Conservation (phyloP, 2,797 vertebrate species). For the Gouania willdenowi region DNA sequence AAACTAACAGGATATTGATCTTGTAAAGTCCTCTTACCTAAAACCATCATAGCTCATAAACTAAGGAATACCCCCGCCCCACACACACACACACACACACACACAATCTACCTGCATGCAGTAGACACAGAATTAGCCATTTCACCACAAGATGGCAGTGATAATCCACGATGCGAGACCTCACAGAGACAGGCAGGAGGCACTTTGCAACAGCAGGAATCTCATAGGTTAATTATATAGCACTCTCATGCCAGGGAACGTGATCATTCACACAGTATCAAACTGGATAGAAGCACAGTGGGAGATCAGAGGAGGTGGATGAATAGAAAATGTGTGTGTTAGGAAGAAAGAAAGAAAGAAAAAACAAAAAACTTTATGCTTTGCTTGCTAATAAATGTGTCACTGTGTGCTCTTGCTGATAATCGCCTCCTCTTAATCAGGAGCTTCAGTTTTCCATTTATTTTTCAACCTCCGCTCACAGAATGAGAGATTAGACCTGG, state of each 20-base stretch:
- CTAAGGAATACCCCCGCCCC: too few relatives aligned
- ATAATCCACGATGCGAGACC: constrained; percentile 49
- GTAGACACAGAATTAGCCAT: not conserved
- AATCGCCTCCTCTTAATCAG: constrained; percentile 33
- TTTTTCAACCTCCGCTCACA: constrained; percentile 5
- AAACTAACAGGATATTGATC: too few relatives aligned
- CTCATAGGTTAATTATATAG: constrained; percentile 73
- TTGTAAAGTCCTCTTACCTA: too few relatives aligned
- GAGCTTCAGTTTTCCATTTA: constrained; percentile 16
- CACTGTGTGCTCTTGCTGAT: constrained; percentile 30
- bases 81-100: too few relatives aligned
- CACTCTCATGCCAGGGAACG: constrained; percentile 72
- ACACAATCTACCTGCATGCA: too few relatives aligned
- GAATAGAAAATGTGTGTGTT: constrained; percentile 14
- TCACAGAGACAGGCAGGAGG: constrained; percentile 19
- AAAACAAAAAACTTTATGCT: constrained; percentile 18
- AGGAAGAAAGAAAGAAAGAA: constrained; percentile 5
- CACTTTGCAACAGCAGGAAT: constrained; percentile 63
- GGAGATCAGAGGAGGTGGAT: constrained; percentile 19
- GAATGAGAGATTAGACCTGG: constrained; percentile 20
- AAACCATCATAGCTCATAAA: too few relatives aligned
- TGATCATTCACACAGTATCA: constrained; percentile 72
- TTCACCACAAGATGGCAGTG: constrained; percentile 65
- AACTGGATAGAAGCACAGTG: constrained; percentile 38
- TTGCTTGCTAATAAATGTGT: constrained; percentile 44